A percentile compares a stretch with the other conserved stretches of the same genome.
Conservation (phyloP, 2,888 invertebrate species). For the Lingula anatina region DNA sequence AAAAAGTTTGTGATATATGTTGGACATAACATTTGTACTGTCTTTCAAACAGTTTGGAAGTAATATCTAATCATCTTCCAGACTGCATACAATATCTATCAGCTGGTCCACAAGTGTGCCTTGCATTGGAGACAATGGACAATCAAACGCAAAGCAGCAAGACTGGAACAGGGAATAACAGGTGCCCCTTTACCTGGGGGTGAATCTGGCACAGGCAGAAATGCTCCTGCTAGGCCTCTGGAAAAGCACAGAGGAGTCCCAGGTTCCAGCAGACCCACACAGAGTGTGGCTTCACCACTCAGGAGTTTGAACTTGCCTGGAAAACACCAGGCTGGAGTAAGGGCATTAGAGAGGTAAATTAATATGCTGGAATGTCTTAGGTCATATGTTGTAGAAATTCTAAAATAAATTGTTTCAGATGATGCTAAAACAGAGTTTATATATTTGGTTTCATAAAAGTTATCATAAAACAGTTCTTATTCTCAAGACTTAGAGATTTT, state of each 20-base stretch:
- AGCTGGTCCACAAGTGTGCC: slow-evolving; percentile 28
- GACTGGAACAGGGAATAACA: slow-evolving; percentile 3
- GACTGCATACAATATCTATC: slow-evolving; percentile 26
- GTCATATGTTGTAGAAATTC: no score
- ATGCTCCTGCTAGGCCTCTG: no score
- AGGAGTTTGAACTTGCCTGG: no score
- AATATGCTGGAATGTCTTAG: no score
- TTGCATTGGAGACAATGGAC: slow-evolving; percentile 31
- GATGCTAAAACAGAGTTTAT: no score
- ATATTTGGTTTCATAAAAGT: no score
- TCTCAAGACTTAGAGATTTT: no score
- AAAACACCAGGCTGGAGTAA: no score
- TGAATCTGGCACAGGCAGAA: no score
- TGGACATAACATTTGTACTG: background rate
- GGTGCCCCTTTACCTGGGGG: background rate
- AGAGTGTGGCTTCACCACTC: background rate
- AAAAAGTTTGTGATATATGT: background rate
- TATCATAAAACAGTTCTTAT: no score
- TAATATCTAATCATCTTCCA: slow-evolving; percentile 9
- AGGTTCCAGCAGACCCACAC: background rate
- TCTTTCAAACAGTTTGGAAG: background rate
- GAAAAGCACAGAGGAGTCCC: background rate
- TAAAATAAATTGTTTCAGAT: no score
- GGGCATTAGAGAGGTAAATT: no score
- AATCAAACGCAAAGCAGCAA: slow-evolving; percentile 3